Conservation (phyloP, 2,797 vertebrate genomes). For the Apodemus agrarius region DNA sequence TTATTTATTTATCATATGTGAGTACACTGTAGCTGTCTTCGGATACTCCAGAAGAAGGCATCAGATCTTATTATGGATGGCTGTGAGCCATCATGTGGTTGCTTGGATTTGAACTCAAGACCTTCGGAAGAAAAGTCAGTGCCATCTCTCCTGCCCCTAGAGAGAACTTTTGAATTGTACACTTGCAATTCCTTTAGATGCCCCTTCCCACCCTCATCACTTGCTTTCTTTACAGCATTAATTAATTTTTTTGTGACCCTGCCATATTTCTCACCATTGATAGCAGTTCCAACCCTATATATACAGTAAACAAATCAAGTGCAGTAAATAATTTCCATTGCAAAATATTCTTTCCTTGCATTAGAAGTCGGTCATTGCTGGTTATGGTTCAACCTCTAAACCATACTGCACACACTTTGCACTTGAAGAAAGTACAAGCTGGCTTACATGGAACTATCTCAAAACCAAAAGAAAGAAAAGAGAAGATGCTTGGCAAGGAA, state of each 20-base stretch:
- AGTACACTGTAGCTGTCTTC: too few relatives aligned
- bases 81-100: too few relatives aligned
- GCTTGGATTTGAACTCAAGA: too few relatives aligned
- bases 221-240: background rate
- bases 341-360: background rate
- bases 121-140: too few relatives aligned
- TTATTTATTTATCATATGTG: too few relatives aligned
- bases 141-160: too few relatives aligned
- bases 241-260: background rate
- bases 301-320: slow-evolving; percentile 14
- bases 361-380: background rate
- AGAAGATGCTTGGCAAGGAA: slow-evolving; percentile 45
- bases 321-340: background rate
- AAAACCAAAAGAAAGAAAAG: slow-evolving; percentile 47
- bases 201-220: background rate
- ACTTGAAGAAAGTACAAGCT: slow-evolving; percentile 53
- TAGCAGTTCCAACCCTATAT: background rate
- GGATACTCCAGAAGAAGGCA: too few relatives aligned
- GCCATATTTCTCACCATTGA: too few relatives aligned
- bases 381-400: slow-evolving; percentile 33
- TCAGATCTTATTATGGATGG: too few relatives aligned
- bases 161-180: background rate
- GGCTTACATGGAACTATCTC: slow-evolving; percentile 3
- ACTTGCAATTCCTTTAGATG: background rate
- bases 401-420: background rate